Base-by-base conservation (phyloP, 1,140 invertebrate species). In the Spodoptera frugiperda region DNA sequence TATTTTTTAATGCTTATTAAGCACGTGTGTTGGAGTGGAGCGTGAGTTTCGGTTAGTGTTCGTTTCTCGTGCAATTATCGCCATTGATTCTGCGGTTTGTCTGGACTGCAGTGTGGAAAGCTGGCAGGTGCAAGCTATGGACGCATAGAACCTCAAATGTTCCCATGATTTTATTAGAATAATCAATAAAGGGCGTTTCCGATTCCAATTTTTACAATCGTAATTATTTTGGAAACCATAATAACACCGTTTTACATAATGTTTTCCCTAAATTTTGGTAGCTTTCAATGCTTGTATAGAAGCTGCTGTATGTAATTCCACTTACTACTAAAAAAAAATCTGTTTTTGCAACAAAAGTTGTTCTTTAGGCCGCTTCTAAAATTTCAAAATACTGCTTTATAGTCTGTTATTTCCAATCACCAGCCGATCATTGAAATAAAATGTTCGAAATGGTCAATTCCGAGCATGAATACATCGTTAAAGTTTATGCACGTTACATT, bases 1-100 rank as follows among this genome's bases (percentile, higher is more conserved):
- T 91, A 91, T 87, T 91, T 87, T 91, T 88, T 89, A 90, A 91
- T 91, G 89, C 82, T 88, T 84, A 92, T 92, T 90, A 92, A 93
- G 89, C 91, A 92, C 91, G 91, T 92, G 90, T 82, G 82, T 77
- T 78, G 82, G 81, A 82, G 85, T 84, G 82, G 81, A 85, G 78
- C 86, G 82, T 79, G 81, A 59, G 78, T 86, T 88, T 87, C 84
- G 83, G 86, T 88, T 84, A 76, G 71, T 80, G 81, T 79, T 77
- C 71, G 83, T 85, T 84, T 73, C 79, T 77, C 61, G 54, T 74
- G 74, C 87, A 90, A 93, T 93, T 93, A 93, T 93, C 91, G 82
- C 91, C 86, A 93, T 92, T 92, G 89, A 92, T 88, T 89, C 86
- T 88, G 91, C 73, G 91, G 91, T 93, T 78, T 67, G 19, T 73